These are phyloP conservation scores for Oikopleura dioica DNA, from an alignment of 23 tunicate species.

Conservation along the genomic window DNA sequence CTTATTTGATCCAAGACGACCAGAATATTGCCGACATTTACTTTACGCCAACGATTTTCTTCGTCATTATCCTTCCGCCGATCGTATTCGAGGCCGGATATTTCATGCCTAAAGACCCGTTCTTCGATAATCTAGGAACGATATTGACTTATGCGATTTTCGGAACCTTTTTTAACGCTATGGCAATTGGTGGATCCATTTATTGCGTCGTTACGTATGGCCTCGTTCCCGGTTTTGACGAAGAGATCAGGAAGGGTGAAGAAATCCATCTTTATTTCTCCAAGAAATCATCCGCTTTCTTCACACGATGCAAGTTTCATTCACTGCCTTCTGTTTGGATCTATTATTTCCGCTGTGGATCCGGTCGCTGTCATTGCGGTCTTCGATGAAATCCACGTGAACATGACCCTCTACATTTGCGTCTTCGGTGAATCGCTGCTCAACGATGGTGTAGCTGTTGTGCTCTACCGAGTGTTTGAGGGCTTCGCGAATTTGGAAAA, in stretches of 20 bases:
- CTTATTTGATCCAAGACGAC: constrained; percentile 34
- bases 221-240: constrained; percentile 71
- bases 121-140: constrained; percentile 78
- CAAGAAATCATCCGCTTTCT: too few species aligned
- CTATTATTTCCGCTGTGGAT: constrained; percentile 94
- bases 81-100: constrained; percentile 97
- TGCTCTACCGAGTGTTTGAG: constrained; percentile 13
- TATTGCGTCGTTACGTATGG: constrained; percentile 34
- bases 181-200: constrained; percentile 54
- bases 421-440: constrained; percentile 93
- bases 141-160: constrained; percentile 72
- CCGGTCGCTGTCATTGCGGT: constrained; percentile 99
- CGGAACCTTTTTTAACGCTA: constrained; percentile 80
- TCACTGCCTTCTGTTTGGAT: constrained; percentile 70
- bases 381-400: constrained; percentile 98
- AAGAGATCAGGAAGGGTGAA: too few species aligned
- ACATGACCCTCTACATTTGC: constrained; percentile 81
- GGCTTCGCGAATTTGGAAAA: too few species aligned
- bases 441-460: constrained; percentile 99
- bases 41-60: constrained; percentile 82
- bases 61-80: constrained; percentile 73
- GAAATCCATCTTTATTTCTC: too few species aligned
- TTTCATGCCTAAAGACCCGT: constrained; percentile 95
- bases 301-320: not conserved
- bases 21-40: constrained; percentile 34